Evolutionary conservation across 1,140 invertebrate species (phyloP).

Genomic region (Cotesia chilonis): DNA sequence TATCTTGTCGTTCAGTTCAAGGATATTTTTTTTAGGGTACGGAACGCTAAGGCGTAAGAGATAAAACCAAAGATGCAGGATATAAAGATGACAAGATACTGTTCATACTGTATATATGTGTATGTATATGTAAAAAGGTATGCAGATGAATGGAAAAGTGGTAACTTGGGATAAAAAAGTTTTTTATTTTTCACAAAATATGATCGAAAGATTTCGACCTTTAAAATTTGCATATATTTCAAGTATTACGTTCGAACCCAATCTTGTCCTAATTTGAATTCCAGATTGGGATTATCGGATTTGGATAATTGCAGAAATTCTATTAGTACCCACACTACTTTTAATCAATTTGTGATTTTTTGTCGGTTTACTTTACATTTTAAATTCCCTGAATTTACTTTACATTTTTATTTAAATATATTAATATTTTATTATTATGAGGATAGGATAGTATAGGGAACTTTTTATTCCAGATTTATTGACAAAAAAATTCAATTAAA

Average conservation of each 20-base stretch:
- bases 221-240: conserved; percentile 11
- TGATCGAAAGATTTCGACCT: conserved; percentile 18
- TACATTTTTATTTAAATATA: conserved; percentile 5
- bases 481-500: background rate
- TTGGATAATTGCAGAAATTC: conserved; percentile 57
- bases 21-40: conserved; percentile 19
- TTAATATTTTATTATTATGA: background rate
- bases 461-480: background rate
- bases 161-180: background rate
- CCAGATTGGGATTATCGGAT: conserved; percentile 58
- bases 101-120: no score
- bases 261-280: conserved; percentile 54
- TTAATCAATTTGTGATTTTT: conserved; percentile 14
- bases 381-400: background rate
- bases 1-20: conserved; percentile 34
- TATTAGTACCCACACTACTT: conserved; percentile 45
- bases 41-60: conserved; percentile 8
- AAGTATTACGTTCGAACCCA: background rate
- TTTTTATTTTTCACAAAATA: background rate
- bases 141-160: background rate
- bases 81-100: background rate
- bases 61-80: conserved; percentile 21
- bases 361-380: background rate
- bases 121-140: background rate
- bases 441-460: background rate